Evolutionary conservation across 1,140 invertebrate genomes (phyloP).

Genomic region (Euwallacea similis): DNA sequence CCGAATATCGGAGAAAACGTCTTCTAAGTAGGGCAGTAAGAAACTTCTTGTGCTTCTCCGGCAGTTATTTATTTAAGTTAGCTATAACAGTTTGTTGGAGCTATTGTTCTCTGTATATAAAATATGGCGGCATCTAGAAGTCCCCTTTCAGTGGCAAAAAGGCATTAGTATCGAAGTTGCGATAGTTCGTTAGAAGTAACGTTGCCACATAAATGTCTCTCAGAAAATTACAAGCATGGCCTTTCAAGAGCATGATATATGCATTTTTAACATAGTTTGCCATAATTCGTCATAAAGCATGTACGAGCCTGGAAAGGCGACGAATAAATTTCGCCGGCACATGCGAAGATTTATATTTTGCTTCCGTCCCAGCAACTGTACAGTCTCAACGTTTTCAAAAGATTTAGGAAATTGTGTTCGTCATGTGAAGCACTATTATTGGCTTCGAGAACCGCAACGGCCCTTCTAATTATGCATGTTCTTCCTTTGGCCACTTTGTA

Average conservation of each 20-base stretch:
- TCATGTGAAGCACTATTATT: not conserved
- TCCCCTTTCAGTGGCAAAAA: no score
- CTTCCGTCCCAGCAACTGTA: not conserved
- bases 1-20: not conserved
- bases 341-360: constrained; percentile 3
- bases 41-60: not conserved
- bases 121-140: no score
- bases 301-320: not conserved
- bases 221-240: not conserved
- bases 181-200: not conserved
- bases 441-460: no score
- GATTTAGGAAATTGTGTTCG: not conserved
- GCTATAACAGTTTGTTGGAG: no score
- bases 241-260: not conserved
- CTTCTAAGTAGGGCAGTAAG: not conserved
- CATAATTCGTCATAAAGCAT: not conserved
- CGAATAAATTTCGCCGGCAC: constrained; percentile 1
- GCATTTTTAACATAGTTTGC: constrained; percentile 3
- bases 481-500: no score
- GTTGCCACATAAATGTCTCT: not conserved
- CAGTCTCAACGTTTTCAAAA: not conserved
- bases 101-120: no score
- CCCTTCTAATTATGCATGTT: no score
- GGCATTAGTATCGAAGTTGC: no score
- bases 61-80: no score